Evolutionary conservation across 2,888 invertebrate species (phyloP).

Genomic region (Lepas anatifera): DNA sequence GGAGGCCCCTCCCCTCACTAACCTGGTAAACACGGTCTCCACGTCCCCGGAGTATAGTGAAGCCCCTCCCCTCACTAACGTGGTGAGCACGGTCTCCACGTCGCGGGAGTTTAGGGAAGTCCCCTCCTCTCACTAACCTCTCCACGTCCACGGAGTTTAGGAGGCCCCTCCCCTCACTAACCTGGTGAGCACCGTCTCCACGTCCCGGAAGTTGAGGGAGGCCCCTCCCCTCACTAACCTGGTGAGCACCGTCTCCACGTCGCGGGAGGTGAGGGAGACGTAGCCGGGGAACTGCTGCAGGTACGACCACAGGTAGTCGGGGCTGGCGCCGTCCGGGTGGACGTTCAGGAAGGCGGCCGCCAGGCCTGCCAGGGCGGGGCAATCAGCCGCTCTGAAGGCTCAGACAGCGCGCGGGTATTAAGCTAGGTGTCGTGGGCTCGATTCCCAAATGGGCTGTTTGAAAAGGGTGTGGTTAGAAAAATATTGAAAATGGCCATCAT

Average conservation of each 20-base stretch:
- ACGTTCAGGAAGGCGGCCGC: conserved; percentile 82
- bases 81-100: not conserved
- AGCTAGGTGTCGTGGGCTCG: too few relatives aligned
- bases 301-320: conserved; percentile 83
- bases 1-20: not conserved
- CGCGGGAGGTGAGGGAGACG: conserved; percentile 53
- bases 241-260: conserved; percentile 45
- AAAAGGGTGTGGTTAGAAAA: too few relatives aligned
- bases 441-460: too few relatives aligned
- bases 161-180: not conserved
- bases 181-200: not conserved
- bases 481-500: too few relatives aligned
- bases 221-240: not conserved
- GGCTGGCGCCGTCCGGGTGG: conserved; percentile 82
- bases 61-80: not conserved
- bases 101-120: too few relatives aligned
- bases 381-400: too few relatives aligned
- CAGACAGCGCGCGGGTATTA: too few relatives aligned
- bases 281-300: conserved; percentile 57
- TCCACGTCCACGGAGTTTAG: too few relatives aligned
- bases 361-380: conserved; percentile 41
- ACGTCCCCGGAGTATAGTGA: too few relatives aligned
- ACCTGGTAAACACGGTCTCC: not conserved
- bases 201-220: too few relatives aligned
- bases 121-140: too few relatives aligned